A percentile compares a stretch with the other conserved stretches of the same genome.
These are phyloP conservation scores for Rhagonycha lutea DNA, from an alignment of 2,888 invertebrate genomes.

Conservation along the genomic window DNA sequence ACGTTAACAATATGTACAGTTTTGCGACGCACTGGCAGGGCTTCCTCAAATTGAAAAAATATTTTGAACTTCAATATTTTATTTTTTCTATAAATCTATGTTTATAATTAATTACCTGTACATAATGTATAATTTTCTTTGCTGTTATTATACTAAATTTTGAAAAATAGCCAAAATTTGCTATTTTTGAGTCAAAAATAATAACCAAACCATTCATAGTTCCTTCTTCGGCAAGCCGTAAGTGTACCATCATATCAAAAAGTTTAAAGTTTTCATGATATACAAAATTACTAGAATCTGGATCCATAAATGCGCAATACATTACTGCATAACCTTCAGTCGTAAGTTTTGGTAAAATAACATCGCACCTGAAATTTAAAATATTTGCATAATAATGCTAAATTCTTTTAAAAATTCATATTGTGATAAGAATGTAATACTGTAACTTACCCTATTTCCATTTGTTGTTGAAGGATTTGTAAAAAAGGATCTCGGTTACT, in stretches of 20 bases:
- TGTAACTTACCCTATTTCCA: slow-evolving; percentile 54
- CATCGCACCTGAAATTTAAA: slow-evolving; percentile 2
- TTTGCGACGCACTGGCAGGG: slow-evolving; percentile 66
- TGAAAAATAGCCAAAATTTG: slow-evolving; percentile 65
- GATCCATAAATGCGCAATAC: slow-evolving; percentile 53
- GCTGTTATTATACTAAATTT: slow-evolving; percentile 64
- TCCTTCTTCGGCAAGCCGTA: slow-evolving; percentile 61
- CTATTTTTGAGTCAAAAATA: slow-evolving; percentile 64
- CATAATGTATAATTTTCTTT: slow-evolving; percentile 67
- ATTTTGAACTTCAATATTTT: not conserved
- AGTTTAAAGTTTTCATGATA: slow-evolving; percentile 59
- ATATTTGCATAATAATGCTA: not conserved
- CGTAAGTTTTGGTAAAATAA: slow-evolving; percentile 33
- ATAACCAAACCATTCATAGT: slow-evolving; percentile 62
- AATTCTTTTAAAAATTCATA: not conserved
- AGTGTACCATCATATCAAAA: slow-evolving; percentile 64
- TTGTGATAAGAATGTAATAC: too few relatives aligned
- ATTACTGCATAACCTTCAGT: slow-evolving; percentile 44
- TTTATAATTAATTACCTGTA: slow-evolving; percentile 57
- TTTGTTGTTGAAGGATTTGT: slow-evolving; percentile 54
- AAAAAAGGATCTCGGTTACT: slow-evolving; percentile 61
- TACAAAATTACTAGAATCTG: slow-evolving; percentile 63
- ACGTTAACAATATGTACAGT: slow-evolving; percentile 73
- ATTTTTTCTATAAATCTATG: not conserved
- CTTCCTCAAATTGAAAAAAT: slow-evolving; percentile 25